These are phyloP conservation scores for Torymus aiolomorphi DNA, from an alignment of 2,888 invertebrate species.

Conservation along the genomic window DNA sequence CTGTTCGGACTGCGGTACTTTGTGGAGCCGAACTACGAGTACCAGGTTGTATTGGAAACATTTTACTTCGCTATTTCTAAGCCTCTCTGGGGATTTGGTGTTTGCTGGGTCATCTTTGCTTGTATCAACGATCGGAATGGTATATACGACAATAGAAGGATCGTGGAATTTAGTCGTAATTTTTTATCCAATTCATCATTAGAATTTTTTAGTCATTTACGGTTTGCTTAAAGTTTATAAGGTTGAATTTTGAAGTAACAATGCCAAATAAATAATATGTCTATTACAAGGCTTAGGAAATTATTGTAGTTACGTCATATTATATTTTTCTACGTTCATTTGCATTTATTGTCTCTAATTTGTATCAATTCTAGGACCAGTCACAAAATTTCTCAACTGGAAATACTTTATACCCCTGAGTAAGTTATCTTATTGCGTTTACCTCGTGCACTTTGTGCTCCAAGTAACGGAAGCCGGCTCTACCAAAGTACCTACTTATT, in stretches of 20 bases:
- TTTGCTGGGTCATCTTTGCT: slow-evolving; percentile 77
- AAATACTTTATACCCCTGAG: slow-evolving; percentile 50
- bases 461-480: background rate
- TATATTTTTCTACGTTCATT: too few species aligned
- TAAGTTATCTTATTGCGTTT: slow-evolving; percentile 47
- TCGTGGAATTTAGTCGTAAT: too few species aligned
- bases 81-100: slow-evolving; percentile 75
- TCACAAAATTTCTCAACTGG: slow-evolving; percentile 34
- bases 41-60: slow-evolving; percentile 68
- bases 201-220: too few species aligned
- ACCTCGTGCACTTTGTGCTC: slow-evolving; percentile 48
- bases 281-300: too few species aligned
- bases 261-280: too few species aligned
- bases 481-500: too few species aligned
- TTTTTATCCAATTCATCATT: too few species aligned
- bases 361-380: slow-evolving; percentile 37
- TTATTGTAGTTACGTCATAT: background rate
- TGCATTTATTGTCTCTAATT: background rate
- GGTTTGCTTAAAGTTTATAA: too few species aligned
- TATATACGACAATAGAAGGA: background rate
- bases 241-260: too few species aligned
- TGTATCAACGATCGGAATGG: slow-evolving; percentile 69
- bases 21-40: slow-evolving; percentile 66
- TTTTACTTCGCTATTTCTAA: slow-evolving; percentile 73
- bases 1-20: slow-evolving; percentile 56